phyloP scores from a whole-genome alignment of 1,140 invertebrate species.

The Aleiodes sp. region DNA sequence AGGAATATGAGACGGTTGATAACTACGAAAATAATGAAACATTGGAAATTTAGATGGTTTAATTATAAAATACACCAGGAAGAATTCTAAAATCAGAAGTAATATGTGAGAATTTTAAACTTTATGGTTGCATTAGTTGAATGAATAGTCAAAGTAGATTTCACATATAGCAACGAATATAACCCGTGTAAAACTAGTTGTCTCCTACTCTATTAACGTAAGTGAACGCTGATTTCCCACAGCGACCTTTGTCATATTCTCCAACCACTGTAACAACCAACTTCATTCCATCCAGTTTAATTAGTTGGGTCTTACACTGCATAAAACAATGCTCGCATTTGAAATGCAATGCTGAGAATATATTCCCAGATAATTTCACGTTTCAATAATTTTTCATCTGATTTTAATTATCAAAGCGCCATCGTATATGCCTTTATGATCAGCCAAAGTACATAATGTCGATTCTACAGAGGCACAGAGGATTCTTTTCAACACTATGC shows the following conservation, averaged over 20 bases:
- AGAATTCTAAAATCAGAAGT: background rate
- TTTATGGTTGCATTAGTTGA: background rate
- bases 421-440: too few relatives aligned
- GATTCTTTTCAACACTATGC: too few relatives aligned
- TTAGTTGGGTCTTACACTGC: background rate
- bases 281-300: background rate
- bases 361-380: background rate
- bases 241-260: constrained; percentile 14
- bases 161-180: background rate
- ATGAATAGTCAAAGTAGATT: background rate
- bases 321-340: background rate
- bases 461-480: too few relatives aligned
- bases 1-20: too few relatives aligned
- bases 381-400: background rate
- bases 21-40: too few relatives aligned
- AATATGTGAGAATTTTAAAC: background rate
- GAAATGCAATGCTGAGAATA: background rate
- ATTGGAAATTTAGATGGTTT: too few relatives aligned
- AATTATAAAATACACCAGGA: background rate
- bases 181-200: constrained; percentile 8
- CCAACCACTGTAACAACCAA: constrained; percentile 1
- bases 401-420: too few relatives aligned
- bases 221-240: constrained; percentile 19
- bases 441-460: too few relatives aligned
- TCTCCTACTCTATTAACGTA: background rate